Conservation (phyloP, 2,797 vertebrate species). For the Myotis vivesi region DNA sequence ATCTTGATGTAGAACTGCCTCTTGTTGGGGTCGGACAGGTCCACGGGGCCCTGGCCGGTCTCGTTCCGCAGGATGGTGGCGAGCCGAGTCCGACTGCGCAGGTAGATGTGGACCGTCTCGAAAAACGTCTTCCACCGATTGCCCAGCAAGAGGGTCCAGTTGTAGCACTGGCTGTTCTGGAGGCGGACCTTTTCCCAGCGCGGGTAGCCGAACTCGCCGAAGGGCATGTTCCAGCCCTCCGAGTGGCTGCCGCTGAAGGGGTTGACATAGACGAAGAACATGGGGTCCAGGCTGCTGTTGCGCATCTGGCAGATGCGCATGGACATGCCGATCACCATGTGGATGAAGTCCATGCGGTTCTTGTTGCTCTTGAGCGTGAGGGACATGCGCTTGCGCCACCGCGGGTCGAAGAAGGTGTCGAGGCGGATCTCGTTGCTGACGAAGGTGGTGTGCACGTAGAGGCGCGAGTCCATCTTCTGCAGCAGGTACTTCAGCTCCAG, state of each 20-base stretch:
- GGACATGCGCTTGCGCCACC: conserved; percentile 99
- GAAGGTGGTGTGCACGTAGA: conserved; percentile 98
- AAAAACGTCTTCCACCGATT: conserved; percentile 99
- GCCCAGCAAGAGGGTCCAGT: conserved; percentile 97
- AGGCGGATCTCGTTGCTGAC: conserved; percentile 99
- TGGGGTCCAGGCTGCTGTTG: conserved; percentile 98
- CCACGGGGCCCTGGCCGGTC: conserved; percentile 96
- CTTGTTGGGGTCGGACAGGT: conserved; percentile 96
- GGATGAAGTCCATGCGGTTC: conserved; percentile 99
- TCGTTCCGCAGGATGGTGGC: conserved; percentile 95
- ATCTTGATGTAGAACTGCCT: conserved; percentile 99
- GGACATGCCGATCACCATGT: conserved; percentile 98
- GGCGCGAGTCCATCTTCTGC: conserved; percentile 98
- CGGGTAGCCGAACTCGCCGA: conserved; percentile 96
- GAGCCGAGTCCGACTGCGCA: conserved; percentile 97
- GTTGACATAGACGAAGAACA: conserved; percentile 99
- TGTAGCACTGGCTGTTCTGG: conserved; percentile 98
- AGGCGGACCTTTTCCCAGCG: conserved; percentile 97
- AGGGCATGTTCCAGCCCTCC: conserved; percentile 99
- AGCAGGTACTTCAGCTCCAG: conserved; percentile 97
- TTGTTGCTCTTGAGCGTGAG: conserved; percentile 99
- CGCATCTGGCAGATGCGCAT: conserved; percentile 99
- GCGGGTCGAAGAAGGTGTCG: conserved; percentile 98
- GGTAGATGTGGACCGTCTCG: conserved; percentile 99
- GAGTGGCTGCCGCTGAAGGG: conserved; percentile 99